Conservation (phyloP, 2,888 invertebrate species). For the Rhagium mordax region DNA sequence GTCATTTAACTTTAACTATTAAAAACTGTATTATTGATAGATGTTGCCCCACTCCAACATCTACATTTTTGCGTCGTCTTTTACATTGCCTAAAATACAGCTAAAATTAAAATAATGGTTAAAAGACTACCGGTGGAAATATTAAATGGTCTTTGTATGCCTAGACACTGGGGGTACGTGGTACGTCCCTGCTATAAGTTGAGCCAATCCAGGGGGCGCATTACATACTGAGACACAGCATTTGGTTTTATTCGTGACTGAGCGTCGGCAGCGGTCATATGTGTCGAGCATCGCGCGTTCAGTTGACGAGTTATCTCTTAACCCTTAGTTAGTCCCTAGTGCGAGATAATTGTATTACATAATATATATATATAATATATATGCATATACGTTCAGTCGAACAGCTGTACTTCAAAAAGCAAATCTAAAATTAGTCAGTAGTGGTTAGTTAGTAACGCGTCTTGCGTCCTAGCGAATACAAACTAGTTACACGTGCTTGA, state of each 20-base stretch:
- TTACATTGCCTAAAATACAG: background rate
- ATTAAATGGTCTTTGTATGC: background rate
- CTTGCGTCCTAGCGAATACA: constrained; percentile 26
- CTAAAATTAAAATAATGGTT: background rate
- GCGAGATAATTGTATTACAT: constrained; percentile 34
- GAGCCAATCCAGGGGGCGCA: constrained; percentile 64
- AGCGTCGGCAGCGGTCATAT: constrained; percentile 56
- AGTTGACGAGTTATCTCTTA: constrained; percentile 53
- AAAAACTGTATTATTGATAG: too few species aligned
- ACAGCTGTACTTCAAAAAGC: constrained; percentile 58
- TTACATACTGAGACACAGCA: constrained; percentile 55
- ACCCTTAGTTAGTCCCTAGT: constrained; percentile 56
- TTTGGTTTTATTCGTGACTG: constrained; percentile 57
- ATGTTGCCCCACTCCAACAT: background rate
- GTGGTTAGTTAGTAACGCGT: constrained; percentile 53
- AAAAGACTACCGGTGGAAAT: constrained; percentile 38
- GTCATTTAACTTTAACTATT: too few species aligned
- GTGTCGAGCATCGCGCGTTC: constrained; percentile 54
- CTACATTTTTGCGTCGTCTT: background rate
- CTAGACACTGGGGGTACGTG: constrained; percentile 47
- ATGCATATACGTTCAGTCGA: constrained; percentile 33
- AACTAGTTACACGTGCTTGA: constrained; percentile 55
- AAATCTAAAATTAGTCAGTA: constrained; percentile 63
- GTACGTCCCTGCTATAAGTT: constrained; percentile 55
- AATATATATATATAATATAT: too few species aligned